phyloP scores from a whole-genome alignment of 2,797 vertebrate genomes.

The Hylomyscus alleni region DNA sequence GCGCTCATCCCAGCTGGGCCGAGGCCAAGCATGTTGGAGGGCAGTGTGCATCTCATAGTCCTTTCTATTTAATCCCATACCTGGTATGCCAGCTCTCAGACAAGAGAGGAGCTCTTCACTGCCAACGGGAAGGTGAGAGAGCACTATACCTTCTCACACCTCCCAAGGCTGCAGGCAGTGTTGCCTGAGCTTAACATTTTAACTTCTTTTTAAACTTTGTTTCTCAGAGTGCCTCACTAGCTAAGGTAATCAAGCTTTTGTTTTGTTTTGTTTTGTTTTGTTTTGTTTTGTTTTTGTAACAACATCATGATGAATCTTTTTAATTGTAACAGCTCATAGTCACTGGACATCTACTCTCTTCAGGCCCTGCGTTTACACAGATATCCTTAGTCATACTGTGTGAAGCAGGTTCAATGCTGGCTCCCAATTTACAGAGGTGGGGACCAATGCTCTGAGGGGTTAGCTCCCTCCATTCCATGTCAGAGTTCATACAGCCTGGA shows the following conservation, averaged over 20 bases:
- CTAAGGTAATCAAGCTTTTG: neutral
- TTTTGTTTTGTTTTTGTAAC: neutral
- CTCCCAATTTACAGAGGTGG: neutral
- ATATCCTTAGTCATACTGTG: neutral
- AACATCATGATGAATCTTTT: neutral
- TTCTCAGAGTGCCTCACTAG: neutral
- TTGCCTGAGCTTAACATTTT: neutral
- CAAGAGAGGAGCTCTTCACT: neutral
- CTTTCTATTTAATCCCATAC: constrained; percentile 60
- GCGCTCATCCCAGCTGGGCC: constrained; percentile 65
- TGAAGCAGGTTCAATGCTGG: neutral
- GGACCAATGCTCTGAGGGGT: neutral
- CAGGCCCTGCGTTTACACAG: neutral
- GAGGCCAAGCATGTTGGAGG: constrained; percentile 59
- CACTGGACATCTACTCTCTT: neutral
- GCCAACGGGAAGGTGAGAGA: neutral
- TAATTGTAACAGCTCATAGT: neutral
- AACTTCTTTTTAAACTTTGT: neutral
- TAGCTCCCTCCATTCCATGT: neutral
- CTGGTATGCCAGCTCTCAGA: constrained; percentile 17
- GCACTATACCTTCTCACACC: too few species aligned
- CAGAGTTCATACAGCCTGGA: neutral
- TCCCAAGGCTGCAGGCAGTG: neutral
- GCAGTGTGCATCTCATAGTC: constrained; percentile 64
- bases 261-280: neutral